Percentiles rank a stretch among this genome's conserved stretches.
Conservation (phyloP, 2,888 invertebrate genomes). For the Eilema sororculum region DNA sequence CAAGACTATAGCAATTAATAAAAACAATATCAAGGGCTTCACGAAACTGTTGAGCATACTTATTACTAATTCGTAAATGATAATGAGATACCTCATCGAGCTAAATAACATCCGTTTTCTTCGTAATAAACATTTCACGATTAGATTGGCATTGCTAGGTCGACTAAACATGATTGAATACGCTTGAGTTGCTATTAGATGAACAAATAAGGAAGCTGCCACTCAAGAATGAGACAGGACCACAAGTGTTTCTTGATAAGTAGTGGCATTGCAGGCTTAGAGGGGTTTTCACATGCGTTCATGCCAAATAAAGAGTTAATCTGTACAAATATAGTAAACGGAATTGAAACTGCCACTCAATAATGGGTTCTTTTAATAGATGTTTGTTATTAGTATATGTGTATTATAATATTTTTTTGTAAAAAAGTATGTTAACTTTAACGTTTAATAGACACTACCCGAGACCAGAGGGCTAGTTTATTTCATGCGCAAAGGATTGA, state of each 20-base stretch:
- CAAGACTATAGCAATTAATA: neutral
- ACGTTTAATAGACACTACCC: no score
- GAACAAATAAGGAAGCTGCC: neutral
- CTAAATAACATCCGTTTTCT: neutral
- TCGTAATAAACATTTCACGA: neutral
- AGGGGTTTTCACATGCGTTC: neutral
- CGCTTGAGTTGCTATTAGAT: neutral
- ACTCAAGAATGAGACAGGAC: conserved; percentile 4
- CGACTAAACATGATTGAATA: neutral
- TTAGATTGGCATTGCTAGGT: neutral
- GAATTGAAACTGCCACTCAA: no score
- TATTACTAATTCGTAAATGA: neutral
- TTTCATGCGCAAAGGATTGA: no score
- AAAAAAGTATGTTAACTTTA: no score
- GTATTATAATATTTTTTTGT: no score
- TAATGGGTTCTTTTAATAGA: no score
- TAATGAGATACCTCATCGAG: neutral
- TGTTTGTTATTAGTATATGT: no score
- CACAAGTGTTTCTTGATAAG: conserved; percentile 1
- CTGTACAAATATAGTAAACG: neutral
- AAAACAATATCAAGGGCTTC: neutral
- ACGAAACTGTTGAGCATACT: neutral
- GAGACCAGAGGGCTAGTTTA: no score
- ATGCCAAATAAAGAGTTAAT: neutral
- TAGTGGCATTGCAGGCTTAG: neutral